Conservation (phyloP, 2,888 invertebrate species). For the Caenorhabditis afra region DNA sequence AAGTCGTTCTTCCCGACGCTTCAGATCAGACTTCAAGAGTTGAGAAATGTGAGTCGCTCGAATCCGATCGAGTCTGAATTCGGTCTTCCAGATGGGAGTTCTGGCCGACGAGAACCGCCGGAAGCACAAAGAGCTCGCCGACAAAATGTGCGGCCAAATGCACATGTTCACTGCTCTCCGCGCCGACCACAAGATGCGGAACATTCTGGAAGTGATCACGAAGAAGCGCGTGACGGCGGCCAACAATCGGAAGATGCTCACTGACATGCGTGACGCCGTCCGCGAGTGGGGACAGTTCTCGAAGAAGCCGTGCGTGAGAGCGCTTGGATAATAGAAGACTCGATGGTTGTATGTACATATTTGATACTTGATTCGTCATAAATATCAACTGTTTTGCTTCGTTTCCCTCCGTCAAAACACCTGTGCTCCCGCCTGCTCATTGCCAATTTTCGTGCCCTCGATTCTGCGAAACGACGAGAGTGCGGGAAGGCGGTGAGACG, state of each 20-base stretch:
- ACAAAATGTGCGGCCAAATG: slow-evolving; percentile 38
- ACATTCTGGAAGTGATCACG: slow-evolving; percentile 10
- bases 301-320: slow-evolving; percentile 17
- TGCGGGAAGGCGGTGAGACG: background rate
- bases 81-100: slow-evolving; percentile 21
- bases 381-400: background rate
- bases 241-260: slow-evolving; percentile 31
- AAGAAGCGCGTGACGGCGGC: slow-evolving; percentile 7
- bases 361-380: background rate
- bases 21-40: slow-evolving; percentile 24
- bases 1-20: slow-evolving; percentile 36
- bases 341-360: background rate
- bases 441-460: slow-evolving; percentile 13
- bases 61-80: background rate
- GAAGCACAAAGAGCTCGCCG: slow-evolving; percentile 13
- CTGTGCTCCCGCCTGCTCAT: slow-evolving; percentile 17
- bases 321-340: background rate
- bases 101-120: slow-evolving; percentile 16
- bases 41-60: slow-evolving; percentile 27
- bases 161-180: slow-evolving; percentile 15
- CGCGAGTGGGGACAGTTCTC: slow-evolving; percentile 16
- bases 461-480: background rate
- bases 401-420: background rate
- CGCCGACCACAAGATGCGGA: slow-evolving; percentile 19
- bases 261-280: slow-evolving; percentile 6